Evolutionary conservation across 2,797 vertebrate species (phyloP), one percentile per base, ranked within the genome.

Genomic region (Thamnophis elegans): DNA sequence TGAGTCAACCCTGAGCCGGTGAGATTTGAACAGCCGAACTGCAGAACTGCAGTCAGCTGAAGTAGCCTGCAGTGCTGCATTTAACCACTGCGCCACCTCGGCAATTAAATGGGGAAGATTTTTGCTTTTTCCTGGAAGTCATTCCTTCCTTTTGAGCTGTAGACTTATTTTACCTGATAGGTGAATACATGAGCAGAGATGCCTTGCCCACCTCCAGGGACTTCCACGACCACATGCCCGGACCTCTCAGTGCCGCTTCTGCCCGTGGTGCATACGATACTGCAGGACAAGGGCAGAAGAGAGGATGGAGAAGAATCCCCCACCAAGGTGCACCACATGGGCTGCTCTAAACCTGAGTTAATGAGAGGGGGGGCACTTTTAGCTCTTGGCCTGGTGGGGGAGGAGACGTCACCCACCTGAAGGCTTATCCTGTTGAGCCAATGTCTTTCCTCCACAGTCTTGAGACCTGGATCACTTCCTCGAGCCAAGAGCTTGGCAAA

Each of bases 201-300:
- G 13, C 99, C 98, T 1, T 96, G 97, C 92, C 98, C 98, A 96
- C 99, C 98, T 94, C 98, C 98, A 2, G 97, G 98, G 73, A 99
- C 99, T 95, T 98, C 97, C 87, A 99, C 99, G 0, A 97, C 98
- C 5, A 98, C 96, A 0, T 97, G 95, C 7, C 98, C 99, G 1
- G 93, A 91, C 95, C 96, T 98, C 97, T 98, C 98, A 1, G 97
- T 97, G 86, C 96, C 87, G 32, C 98, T 99, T 92, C 97, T 96
- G 0, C 97, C 97, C 0, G 99, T 98, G 96, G 96, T 85, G 13
- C 99, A 99, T 82, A 99, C 98, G 0, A 99, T 99, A 96, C 99
- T 99, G 97, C 85, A 95, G 96, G 91, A 92, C 96, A 94, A 96
- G 32, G 91, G 92, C 89, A 96, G 90, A 95, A 73, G 88, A 95